These are phyloP conservation scores for Denticeps clupeoides DNA, from an alignment of 2,797 vertebrate genomes.

Conservation along the genomic window DNA sequence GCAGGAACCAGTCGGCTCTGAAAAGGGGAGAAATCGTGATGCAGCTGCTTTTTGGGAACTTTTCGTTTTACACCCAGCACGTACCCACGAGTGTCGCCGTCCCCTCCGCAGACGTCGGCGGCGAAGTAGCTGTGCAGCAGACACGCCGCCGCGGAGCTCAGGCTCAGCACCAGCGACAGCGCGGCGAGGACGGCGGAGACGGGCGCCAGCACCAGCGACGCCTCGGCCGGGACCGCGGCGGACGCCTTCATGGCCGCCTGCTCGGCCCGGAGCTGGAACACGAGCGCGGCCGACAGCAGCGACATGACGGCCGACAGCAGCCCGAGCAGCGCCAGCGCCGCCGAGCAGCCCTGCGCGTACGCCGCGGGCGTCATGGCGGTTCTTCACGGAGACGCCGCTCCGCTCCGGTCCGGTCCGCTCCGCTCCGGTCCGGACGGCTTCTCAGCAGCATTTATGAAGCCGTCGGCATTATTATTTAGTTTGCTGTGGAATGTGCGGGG, in stretches of 20 bases:
- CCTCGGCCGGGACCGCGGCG: conserved; percentile 39
- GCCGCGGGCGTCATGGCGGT: too few species aligned
- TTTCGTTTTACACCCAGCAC: too few species aligned
- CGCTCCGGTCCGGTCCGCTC: too few species aligned
- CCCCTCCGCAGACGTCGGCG: conserved; percentile 67
- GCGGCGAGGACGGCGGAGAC: conserved; percentile 68
- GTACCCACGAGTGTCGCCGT: conserved; percentile 66
- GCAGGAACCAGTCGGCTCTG: conserved; percentile 84
- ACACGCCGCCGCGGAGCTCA: conserved; percentile 69
- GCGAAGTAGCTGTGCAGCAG: conserved; percentile 76
- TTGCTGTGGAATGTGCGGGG: conserved; percentile 22
- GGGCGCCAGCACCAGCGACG: conserved; percentile 58
- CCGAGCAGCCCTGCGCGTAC: conserved; percentile 42
- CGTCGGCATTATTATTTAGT: too few species aligned
- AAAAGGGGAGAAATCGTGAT: too few species aligned
- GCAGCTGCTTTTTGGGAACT: too few species aligned
- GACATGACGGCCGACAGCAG: conserved; percentile 72
- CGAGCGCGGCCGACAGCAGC: conserved; percentile 68
- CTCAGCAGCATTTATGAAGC: too few species aligned
- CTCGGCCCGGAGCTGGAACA: conserved; percentile 73
- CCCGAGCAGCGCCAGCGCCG: conserved; percentile 60
- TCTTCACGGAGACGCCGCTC: too few species aligned
- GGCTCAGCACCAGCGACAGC: conserved; percentile 69
- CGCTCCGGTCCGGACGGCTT: too few species aligned
- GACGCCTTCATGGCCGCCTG: conserved; percentile 43